Base-by-base conservation (phyloP, 1,140 invertebrate genomes). In the Bombus confusus region DNA sequence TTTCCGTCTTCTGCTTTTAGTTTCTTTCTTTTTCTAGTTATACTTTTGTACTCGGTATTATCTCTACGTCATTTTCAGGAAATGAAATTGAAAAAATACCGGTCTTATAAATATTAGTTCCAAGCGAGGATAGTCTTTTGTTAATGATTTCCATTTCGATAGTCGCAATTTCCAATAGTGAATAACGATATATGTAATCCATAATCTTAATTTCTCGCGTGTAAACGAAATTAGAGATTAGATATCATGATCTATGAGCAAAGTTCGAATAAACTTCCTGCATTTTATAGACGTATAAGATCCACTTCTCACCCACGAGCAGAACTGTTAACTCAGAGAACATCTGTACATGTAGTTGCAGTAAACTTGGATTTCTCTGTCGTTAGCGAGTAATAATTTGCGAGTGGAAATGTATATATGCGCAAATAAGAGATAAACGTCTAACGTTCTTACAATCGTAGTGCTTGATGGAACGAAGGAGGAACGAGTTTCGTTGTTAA, bases 371-470 rank as follows among this genome's bases (percentile, higher is more conserved):
- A 41, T 62, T 62, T 41, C 37, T 13, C 75, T 28, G 18, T 77
- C 75, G 28, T 77, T 77, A 9, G 18, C 47, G 47, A 52, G 47
- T 52, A n/a, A 77, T 62, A 77, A 77, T 62, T 62, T 62, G 57
- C 57, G 8, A 74, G 22, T 43, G 41, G n/a, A 31, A 52, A 18
- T 41, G n/a, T 62, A 41, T 41, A 62, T 28, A n/a, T 13, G 28
- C n/a, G 41, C 75, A 77, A 77, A 62, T 77, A 77, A 77, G 57
- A 77, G 75, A 77, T 77, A 77, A 62, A 62, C 28, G 74, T 28
- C 28, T 37, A 28, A 47, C 22, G 31, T 22, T 39, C 66, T 37
- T 71, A 66, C 41, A 25, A 47, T 69, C 41, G 1, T n/a, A 25
- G 15, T 41, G 5, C 34, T 80, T 71, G 31, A 71, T 10, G 47